Base-by-base conservation (phyloP, 53 echinoderm and acorn worm species). In the Zoroaster sp. region DNA sequence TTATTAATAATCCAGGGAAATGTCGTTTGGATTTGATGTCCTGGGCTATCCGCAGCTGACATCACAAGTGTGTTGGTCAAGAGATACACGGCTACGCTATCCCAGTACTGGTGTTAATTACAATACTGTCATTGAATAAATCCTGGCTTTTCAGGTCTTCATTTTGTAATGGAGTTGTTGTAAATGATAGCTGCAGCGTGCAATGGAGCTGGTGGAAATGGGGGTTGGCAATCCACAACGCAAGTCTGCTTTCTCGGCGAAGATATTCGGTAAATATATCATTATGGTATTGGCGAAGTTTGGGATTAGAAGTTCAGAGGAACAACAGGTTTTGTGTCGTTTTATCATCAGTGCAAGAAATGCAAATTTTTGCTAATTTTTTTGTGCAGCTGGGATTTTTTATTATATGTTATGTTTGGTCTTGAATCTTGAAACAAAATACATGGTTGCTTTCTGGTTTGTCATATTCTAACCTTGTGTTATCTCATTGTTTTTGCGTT, bases 191-290 rank as follows among this genome's bases (percentile, higher is more conserved):
- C 70, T 21, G 21, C 13, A 25, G 0, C 34, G 10, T 10, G 35
- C 21, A 40, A 70, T 70, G 85, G 71, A 70, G 49, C 44, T 33
- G 4, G 69, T 11, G 23, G 49, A 85, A 2, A 45, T n/a, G 0
- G 28, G 63, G 28, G 45, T 14, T 46, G 69, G 13, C 36, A 14
- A 7, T 47, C 14, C 36, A 23, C 69, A 49, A 12, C 85, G 51
- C 13, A 85, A 47, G 37, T 45, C 71, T 46, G 51, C 71, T 34
- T 70, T 85, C 47, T 47, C 85, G 70, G 32, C 68, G 5, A 85
- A 85, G 40, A 49, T 85, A 85, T 51, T 85, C 23, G 85, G 85
- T 85, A 85, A 85, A 25, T 85, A 85, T 81, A 36, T n/a, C n/a
- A n/a, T n/a, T n/a, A n/a, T n/a, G n/a, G n/a, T n/a, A n/a, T n/a